These are phyloP conservation scores for Ceriagrion tenellum DNA, from an alignment of 2,888 invertebrate species.

Conservation along the genomic window DNA sequence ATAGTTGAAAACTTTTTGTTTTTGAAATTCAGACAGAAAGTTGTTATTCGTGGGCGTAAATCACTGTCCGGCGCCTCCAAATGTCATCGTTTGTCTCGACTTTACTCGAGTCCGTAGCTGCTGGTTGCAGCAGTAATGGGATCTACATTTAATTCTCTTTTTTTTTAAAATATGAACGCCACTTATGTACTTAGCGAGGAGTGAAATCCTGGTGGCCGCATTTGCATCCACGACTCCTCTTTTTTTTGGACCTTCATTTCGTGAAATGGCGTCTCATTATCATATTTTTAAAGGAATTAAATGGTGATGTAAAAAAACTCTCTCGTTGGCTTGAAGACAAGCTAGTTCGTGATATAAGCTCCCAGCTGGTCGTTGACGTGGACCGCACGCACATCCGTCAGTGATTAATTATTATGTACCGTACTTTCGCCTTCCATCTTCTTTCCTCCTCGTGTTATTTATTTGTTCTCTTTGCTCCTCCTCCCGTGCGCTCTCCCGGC, in stretches of 20 bases:
- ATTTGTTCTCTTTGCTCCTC: not conserved
- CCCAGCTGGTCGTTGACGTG: not conserved
- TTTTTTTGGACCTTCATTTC: not conserved
- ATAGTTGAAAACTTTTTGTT: not conserved
- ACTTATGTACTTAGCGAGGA: not conserved
- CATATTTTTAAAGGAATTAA: not conserved
- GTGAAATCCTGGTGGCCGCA: not conserved
- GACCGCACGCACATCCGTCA: not conserved
- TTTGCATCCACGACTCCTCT: not conserved
- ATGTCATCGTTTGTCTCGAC: not conserved
- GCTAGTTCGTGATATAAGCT: not conserved
- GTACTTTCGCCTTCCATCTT: not conserved
- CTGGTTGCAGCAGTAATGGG: not conserved
- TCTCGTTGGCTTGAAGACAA: not conserved
- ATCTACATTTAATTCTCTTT: not conserved
- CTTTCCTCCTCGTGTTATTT: not conserved
- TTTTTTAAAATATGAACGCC: not conserved
- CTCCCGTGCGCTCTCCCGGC: not conserved
- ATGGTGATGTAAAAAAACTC: not conserved
- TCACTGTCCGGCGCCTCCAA: not conserved
- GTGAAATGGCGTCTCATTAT: not conserved
- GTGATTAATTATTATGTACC: not conserved
- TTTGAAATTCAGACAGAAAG: not conserved
- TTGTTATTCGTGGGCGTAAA: not conserved
- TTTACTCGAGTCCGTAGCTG: not conserved